These are phyloP conservation scores for Leucophenga varia DNA, from an alignment of 1,140 invertebrate species.

Conservation along the genomic window DNA sequence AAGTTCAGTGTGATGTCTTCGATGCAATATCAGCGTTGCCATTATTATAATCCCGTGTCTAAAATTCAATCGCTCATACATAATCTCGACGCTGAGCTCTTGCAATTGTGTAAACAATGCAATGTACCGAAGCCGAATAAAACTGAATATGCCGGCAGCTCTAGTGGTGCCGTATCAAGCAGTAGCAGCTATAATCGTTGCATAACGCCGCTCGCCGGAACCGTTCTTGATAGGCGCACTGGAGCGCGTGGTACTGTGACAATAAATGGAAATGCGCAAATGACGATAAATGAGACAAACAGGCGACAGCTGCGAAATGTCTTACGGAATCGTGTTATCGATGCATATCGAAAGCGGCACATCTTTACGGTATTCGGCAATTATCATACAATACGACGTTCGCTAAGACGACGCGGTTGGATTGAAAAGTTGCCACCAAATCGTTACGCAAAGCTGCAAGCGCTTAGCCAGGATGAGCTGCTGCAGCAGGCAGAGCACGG, in stretches of 20 bases:
- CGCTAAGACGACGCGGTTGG: conserved; percentile 63
- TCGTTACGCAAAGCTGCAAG: conserved; percentile 47
- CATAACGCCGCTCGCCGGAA: too few species aligned
- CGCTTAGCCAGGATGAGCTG: conserved; percentile 43
- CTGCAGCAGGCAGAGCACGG: conserved; percentile 39
- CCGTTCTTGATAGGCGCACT: neutral
- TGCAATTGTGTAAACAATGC: conserved; percentile 40
- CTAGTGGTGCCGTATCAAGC: neutral
- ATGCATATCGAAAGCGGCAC: conserved; percentile 46
- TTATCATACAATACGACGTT: conserved; percentile 52
- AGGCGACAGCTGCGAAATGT: conserved; percentile 35
- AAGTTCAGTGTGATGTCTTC: conserved; percentile 7
- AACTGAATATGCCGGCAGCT: neutral
- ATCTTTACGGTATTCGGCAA: conserved; percentile 51
- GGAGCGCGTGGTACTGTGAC: neutral
- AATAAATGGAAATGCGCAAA: neutral
- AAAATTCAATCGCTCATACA: conserved; percentile 45
- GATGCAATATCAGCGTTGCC: conserved; percentile 16
- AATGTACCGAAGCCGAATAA: conserved; percentile 20
- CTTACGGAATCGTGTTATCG: conserved; percentile 41
- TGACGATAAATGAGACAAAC: conserved; percentile 13
- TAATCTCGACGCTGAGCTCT: conserved; percentile 41
- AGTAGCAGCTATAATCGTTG: conserved; percentile 7
- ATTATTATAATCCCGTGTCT: conserved; percentile 43
- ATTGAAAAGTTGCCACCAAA: conserved; percentile 60